A percentile compares a stretch with the other conserved stretches of the same genome.
These are phyloP conservation scores for Ctenopoma multispine DNA, from an alignment of 2,797 vertebrate species.

Conservation along the genomic window DNA sequence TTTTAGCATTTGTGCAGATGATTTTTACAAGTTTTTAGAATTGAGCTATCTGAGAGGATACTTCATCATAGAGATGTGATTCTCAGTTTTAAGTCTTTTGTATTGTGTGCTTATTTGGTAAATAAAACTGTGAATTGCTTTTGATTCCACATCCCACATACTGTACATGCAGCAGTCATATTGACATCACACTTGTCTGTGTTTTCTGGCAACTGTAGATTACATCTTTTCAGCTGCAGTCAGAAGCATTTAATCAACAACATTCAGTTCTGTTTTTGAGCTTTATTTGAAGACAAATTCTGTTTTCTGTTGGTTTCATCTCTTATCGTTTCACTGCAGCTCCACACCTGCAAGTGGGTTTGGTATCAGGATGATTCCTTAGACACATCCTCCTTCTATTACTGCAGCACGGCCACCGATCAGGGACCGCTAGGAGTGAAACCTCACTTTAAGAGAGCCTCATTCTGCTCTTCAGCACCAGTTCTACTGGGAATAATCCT, in stretches of 20 bases:
- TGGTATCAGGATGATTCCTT: constrained; percentile 29
- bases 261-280: constrained; percentile 30
- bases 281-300: not conserved
- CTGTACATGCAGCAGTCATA: constrained; percentile 18
- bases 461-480: constrained; percentile 49
- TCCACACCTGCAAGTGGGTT: constrained; percentile 21
- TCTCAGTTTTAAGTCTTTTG: constrained; percentile 13
- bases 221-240: constrained; percentile 28
- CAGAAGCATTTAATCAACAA: constrained; percentile 41
- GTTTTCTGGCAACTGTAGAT: constrained; percentile 32
- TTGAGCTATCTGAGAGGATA: constrained; percentile 42
- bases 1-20: constrained; percentile 36
- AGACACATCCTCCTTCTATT: constrained; percentile 23
- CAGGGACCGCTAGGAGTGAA: constrained; percentile 52
- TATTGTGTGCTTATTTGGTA: constrained; percentile 34
- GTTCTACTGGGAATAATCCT: constrained; percentile 47
- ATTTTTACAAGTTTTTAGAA: constrained; percentile 50
- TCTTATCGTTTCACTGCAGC: constrained; percentile 28
- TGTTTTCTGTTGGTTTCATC: constrained; percentile 23
- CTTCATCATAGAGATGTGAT: constrained; percentile 25
- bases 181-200: constrained; percentile 41
- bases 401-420: constrained; percentile 39
- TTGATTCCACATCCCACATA: constrained; percentile 49
- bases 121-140: constrained; percentile 51
- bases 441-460: constrained; percentile 43